Conservation (phyloP, 1,140 invertebrate species). For the Brachionus manjavacas region DNA sequence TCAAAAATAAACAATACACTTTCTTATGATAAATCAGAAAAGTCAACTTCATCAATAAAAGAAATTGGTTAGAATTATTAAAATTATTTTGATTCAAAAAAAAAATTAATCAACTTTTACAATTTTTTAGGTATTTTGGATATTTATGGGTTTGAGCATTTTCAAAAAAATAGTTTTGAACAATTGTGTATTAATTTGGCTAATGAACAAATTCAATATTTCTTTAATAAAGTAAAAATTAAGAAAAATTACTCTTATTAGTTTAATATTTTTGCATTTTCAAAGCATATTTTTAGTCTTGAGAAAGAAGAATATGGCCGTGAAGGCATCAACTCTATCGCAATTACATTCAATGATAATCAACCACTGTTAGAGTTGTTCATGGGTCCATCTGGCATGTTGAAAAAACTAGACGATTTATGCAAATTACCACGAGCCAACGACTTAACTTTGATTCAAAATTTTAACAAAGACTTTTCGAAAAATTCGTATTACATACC, state of each 20-base stretch:
- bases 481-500: slow-evolving; percentile 16
- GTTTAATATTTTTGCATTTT: too few species aligned
- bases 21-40: slow-evolving; percentile 55
- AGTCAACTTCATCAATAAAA: slow-evolving; percentile 32
- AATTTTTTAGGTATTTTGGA: slow-evolving; percentile 62
- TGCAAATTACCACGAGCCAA: slow-evolving; percentile 72
- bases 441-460: slow-evolving; percentile 62
- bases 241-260: too few species aligned
- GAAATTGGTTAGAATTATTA: neutral
- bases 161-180: slow-evolving; percentile 69
- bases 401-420: slow-evolving; percentile 67
- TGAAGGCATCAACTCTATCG: slow-evolving; percentile 69
- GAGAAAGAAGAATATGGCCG: slow-evolving; percentile 71
- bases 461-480: slow-evolving; percentile 56
- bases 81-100: neutral
- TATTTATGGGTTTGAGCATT: slow-evolving; percentile 69
- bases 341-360: slow-evolving; percentile 73
- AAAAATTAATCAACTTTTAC: too few species aligned
- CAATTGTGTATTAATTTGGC: slow-evolving; percentile 92
- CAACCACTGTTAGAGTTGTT: slow-evolving; percentile 70
- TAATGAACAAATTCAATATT: slow-evolving; percentile 73
- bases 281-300: slow-evolving; percentile 69
- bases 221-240: slow-evolving; percentile 80
- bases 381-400: slow-evolving; percentile 56
- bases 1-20: slow-evolving; percentile 66